A percentile compares a stretch with the other conserved stretches of the same genome.
Evolutionary conservation across 2,797 vertebrate genomes (phyloP).

Genomic region (Darevskia mixta): DNA sequence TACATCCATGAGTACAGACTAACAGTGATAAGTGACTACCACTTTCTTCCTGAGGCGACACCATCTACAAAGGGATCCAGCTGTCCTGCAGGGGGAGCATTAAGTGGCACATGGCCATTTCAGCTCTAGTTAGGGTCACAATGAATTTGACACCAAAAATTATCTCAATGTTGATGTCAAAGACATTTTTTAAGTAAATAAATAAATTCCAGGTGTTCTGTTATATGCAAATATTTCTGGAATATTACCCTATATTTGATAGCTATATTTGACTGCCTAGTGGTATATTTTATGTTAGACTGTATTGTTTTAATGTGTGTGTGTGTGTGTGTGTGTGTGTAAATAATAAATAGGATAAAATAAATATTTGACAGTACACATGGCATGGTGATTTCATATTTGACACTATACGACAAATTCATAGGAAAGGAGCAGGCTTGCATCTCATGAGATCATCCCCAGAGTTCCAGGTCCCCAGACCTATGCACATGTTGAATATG

Average conservation of each 20-base stretch:
- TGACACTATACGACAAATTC: too few relatives aligned
- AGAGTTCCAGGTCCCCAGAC: too few relatives aligned
- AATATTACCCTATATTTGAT: not conserved
- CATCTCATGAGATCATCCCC: too few relatives aligned
- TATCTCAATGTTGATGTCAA: not conserved
- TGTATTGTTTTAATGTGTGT: not conserved
- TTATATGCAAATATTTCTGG: not conserved
- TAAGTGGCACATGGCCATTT: not conserved
- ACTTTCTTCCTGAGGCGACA: too few relatives aligned
- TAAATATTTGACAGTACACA: too few relatives aligned
- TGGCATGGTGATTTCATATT: too few relatives aligned
- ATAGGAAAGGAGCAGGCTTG: too few relatives aligned
- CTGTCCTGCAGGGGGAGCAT: not conserved
- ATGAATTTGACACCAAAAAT: not conserved
- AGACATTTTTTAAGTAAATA: not conserved
- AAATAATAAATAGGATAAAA: too few relatives aligned
- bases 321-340: too few relatives aligned
- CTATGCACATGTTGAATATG: too few relatives aligned
- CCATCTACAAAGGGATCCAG: not conserved
- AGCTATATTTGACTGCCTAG: not conserved
- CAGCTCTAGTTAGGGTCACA: not conserved
- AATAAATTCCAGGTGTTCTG: not conserved
- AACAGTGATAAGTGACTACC: too few relatives aligned
- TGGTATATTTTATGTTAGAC: not conserved
- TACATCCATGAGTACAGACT: too few relatives aligned